These are phyloP conservation scores for Nanorana parkeri DNA, from an alignment of 2,113 vertebrate species.

Conservation along the genomic window DNA sequence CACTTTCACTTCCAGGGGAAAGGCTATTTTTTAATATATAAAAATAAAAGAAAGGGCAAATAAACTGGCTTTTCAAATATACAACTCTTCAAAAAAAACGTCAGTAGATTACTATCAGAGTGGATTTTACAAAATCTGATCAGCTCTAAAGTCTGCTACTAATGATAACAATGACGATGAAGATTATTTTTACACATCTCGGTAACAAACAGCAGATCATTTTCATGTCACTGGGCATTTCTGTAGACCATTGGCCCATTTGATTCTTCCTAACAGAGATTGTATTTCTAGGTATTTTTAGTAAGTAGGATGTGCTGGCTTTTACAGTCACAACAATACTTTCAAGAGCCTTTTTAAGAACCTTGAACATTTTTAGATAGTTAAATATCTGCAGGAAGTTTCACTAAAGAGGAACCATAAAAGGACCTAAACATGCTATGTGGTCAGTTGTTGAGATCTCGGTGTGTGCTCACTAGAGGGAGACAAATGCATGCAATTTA, in stretches of 20 bases:
- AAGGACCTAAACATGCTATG: not conserved
- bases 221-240: not conserved
- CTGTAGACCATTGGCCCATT: not conserved
- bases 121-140: too few species aligned
- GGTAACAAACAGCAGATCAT: not conserved
- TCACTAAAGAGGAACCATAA: constrained; percentile 23
- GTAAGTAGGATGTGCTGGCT: constrained; percentile 17
- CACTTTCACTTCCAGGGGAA: too few species aligned
- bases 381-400: constrained; percentile 35
- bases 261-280: constrained; percentile 1
- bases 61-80: too few species aligned
- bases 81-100: too few species aligned
- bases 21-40: too few species aligned
- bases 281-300: constrained; percentile 21
- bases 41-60: too few species aligned
- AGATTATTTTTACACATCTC: too few species aligned
- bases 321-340: constrained; percentile 38
- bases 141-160: too few species aligned
- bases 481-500: constrained; percentile 79
- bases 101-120: too few species aligned
- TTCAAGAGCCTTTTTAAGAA: not conserved
- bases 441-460: not conserved
- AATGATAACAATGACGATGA: too few species aligned
- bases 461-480: constrained; percentile 78
- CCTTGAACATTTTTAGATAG: constrained; percentile 42